Evolutionary conservation across 1,140 invertebrate genomes (phyloP), one percentile per base, ranked within the genome.

Genomic region (Druon quercuslanigerum): DNA sequence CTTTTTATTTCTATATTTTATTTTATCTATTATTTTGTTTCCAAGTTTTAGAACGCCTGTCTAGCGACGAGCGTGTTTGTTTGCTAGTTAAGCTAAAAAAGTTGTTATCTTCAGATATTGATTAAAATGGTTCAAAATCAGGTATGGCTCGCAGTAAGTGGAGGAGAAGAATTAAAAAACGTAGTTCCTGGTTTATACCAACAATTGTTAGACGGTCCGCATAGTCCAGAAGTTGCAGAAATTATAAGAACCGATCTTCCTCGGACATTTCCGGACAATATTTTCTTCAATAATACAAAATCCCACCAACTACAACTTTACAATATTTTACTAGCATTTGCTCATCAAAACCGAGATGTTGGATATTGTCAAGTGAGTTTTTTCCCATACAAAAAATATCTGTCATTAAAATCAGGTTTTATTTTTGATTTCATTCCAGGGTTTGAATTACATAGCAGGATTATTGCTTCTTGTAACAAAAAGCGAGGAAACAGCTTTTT

Each of bases 191-290:
- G 95, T 85, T 91, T 96, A 13, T 98, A 96, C 90, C 92, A 93
- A 81, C 93, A 93, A 82, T 91, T 97, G 82, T 87, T 96, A 57
- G 92, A 93, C 80, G 91, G 92, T 51, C 93, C 94, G 25, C 94
- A 93, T 87, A 94, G 95, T 84, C 91, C 93, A 81, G 92, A 94
- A 89, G 89, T 96, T 3, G 93, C 94, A 16, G 96, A 98, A 85
- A 93, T 94, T 77, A 97, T 98, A 73, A 94, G 94, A 91, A 96
- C 96, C 78, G 97, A 97, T 93, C 90, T 97, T 82, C 95, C 96
- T 75, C 92, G 97, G 81, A 99, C 97, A 78, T 99, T 98, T 92
- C 97, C 97, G 78, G 97, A 98, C 88, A 99, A 98, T 91, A 97
- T 98, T 84, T 97, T 96, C 89, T 98, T 98, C 87, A 94, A 95